Percentiles rank a stretch among this genome's conserved stretches.
Evolutionary conservation across 2,797 vertebrate genomes (phyloP).

Genomic region (Argyrosomus regius): DNA sequence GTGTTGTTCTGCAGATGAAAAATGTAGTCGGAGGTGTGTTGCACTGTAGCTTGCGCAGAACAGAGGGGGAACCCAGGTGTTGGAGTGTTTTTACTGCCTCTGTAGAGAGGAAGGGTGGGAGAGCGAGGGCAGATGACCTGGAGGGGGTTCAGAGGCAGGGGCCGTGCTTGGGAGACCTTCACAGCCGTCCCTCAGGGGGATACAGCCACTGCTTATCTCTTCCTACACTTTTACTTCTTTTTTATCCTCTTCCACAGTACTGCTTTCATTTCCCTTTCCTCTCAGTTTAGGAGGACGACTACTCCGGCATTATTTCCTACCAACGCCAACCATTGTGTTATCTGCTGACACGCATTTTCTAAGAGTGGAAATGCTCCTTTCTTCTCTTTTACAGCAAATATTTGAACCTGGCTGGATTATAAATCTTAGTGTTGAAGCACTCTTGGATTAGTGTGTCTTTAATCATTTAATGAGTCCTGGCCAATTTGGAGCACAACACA

Average conservation of each 20-base stretch:
- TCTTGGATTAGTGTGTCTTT: conserved; percentile 67
- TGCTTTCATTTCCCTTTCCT: conserved; percentile 85
- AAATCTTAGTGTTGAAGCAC: conserved; percentile 66
- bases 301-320: conserved; percentile 77
- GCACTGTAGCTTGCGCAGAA: conserved; percentile 83
- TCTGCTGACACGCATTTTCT: conserved; percentile 80
- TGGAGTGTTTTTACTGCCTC: conserved; percentile 87
- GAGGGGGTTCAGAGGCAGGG: conserved; percentile 83
- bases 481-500: conserved; percentile 65
- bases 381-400: conserved; percentile 67
- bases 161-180: conserved; percentile 84
- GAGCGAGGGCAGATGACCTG: conserved; percentile 84
- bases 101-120: conserved; percentile 86
- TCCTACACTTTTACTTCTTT: conserved; percentile 86
- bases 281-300: conserved; percentile 73
- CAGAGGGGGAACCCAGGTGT: conserved; percentile 89
- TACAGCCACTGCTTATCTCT: conserved; percentile 85
- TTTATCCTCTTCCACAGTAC: conserved; percentile 84
- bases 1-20: conserved; percentile 70
- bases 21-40: conserved; percentile 79
- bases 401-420: conserved; percentile 70
- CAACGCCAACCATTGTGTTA: conserved; percentile 79
- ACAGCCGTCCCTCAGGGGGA: conserved; percentile 80
- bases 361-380: conserved; percentile 72
- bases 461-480: conserved; percentile 69